These are phyloP conservation scores for Passer montanus DNA, from an alignment of 2,113 vertebrate species.

Conservation along the genomic window DNA sequence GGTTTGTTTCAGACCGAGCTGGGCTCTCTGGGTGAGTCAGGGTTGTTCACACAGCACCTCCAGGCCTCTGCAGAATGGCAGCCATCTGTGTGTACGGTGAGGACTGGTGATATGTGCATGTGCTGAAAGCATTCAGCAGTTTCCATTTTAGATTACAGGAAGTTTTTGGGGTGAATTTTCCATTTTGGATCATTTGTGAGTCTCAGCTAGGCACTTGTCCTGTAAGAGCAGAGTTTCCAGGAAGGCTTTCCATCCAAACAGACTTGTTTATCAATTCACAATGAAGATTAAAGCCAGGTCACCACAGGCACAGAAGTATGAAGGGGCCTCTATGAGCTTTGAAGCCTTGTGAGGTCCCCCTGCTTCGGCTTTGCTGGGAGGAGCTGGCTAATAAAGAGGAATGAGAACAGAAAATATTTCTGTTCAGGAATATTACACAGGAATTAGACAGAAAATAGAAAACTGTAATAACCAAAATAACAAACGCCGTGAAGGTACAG, in stretches of 20 bases:
- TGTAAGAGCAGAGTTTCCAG: not conserved
- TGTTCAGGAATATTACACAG: not conserved
- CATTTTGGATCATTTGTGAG: not conserved
- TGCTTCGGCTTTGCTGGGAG: not conserved
- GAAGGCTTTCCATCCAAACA: not conserved
- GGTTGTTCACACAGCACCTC: not conserved
- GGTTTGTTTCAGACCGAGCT: not conserved
- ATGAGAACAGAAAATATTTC: not conserved
- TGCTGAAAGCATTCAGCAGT: not conserved
- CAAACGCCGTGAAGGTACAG: not conserved
- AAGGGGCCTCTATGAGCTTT: not conserved
- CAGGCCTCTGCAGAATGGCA: not conserved
- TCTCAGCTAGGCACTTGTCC: not conserved
- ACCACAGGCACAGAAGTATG: not conserved
- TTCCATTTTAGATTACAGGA: not conserved
- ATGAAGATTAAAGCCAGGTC: not conserved
- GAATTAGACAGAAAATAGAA: not conserved
- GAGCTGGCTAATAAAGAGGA: not conserved
- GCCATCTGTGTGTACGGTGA: fast-evolving
- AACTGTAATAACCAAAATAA: not conserved
- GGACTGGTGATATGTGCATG: fast-evolving
- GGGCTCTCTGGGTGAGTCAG: not conserved
- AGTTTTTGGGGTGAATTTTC: not conserved
- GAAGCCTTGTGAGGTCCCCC: not conserved
- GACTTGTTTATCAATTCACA: not conserved